These are phyloP conservation scores for Sinopyrophorus schimmeli DNA, from an alignment of 2,888 invertebrate species.

Conservation along the genomic window DNA sequence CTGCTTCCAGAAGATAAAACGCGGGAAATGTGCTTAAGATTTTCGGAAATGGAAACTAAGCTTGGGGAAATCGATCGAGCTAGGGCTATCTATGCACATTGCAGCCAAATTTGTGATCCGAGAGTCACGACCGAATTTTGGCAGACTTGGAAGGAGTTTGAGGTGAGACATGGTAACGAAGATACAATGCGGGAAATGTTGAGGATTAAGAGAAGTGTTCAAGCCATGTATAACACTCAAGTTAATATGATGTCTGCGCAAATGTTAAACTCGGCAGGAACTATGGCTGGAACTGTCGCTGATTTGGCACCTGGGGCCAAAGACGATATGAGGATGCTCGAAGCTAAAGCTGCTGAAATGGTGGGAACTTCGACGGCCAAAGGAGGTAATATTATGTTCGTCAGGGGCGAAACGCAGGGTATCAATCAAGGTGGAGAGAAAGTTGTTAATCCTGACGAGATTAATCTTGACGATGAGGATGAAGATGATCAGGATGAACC, in stretches of 20 bases:
- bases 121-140: conserved; percentile 94
- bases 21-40: conserved; percentile 93
- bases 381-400: conserved; percentile 75
- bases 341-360: conserved; percentile 80
- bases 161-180: conserved; percentile 98
- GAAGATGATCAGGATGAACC: conserved; percentile 65
- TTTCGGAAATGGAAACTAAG: conserved; percentile 97
- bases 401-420: conserved; percentile 84
- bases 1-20: conserved; percentile 86
- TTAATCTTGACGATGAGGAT: conserved; percentile 76
- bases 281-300: conserved; percentile 68
- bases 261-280: conserved; percentile 79
- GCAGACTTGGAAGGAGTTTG: conserved; percentile 99
- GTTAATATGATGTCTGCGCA: conserved; percentile 99
- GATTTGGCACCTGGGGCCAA: conserved; percentile 75
- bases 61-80: conserved; percentile 98
- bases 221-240: conserved; percentile 98
- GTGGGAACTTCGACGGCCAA: conserved; percentile 54
- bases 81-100: conserved; percentile 95
- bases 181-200: conserved; percentile 99
- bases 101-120: conserved; percentile 99
- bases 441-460: conserved; percentile 86
- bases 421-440: conserved; percentile 64
- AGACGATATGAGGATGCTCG: conserved; percentile 87
- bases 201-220: conserved; percentile 94